These are phyloP conservation scores for Mormyrops boulengeri DNA, from an alignment of 2,797 vertebrate species.

Conservation along the genomic window DNA sequence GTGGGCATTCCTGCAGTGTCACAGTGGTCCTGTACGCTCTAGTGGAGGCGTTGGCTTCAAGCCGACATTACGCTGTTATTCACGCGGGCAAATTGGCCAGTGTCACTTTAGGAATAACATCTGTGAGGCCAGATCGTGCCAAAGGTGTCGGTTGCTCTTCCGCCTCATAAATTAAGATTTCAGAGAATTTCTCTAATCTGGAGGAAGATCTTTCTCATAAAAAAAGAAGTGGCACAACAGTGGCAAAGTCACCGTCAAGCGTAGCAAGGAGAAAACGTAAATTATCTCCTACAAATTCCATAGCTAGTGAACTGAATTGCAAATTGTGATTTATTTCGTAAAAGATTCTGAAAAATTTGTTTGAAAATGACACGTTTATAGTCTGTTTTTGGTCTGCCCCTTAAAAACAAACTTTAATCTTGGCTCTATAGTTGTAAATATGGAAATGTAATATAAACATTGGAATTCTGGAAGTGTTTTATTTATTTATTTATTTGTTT, in stretches of 20 bases:
- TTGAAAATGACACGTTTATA: background rate
- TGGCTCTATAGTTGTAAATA: background rate
- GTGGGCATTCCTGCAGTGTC: constrained; percentile 67
- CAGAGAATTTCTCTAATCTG: constrained; percentile 53
- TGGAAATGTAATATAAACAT: background rate
- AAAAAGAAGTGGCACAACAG: constrained; percentile 25
- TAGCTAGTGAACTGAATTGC: background rate
- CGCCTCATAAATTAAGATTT: constrained; percentile 58
- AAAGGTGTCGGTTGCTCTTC: constrained; percentile 50
- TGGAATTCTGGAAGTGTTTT: background rate
- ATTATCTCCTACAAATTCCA: background rate
- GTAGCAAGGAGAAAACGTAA: background rate
- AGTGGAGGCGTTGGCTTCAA: constrained; percentile 62
- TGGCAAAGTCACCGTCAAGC: background rate
- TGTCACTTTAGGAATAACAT: constrained; percentile 74
- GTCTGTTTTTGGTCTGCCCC: background rate
- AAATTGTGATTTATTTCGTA: background rate
- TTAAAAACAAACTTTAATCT: background rate
- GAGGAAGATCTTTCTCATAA: constrained; percentile 45
- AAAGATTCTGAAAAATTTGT: background rate
- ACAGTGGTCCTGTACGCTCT: constrained; percentile 67
- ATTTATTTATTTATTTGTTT: background rate
- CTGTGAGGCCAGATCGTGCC: constrained; percentile 59
- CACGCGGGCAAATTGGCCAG: constrained; percentile 61
- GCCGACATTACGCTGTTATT: constrained; percentile 64